These are phyloP conservation scores for Drosophila tsacasi DNA, from an alignment of 1,140 invertebrate genomes.

Conservation along the genomic window DNA sequence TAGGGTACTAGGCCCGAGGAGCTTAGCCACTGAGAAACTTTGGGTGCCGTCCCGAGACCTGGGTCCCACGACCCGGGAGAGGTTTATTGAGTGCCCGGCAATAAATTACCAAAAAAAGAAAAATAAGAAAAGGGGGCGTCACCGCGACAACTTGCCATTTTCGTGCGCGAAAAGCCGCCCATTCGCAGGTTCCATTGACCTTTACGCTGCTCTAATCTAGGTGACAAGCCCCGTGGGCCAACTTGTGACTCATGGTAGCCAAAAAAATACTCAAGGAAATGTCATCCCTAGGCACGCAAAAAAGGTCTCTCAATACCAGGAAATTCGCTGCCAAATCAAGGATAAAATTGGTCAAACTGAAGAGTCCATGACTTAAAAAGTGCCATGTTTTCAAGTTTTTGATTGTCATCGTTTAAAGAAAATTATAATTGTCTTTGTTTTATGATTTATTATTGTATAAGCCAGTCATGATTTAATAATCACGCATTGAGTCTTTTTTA, in stretches of 20 bases:
- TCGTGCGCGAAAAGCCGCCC: slow-evolving; percentile 30
- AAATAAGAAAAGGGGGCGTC: slow-evolving; percentile 42
- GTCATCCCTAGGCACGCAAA: slow-evolving; percentile 3
- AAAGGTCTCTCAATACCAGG: background rate
- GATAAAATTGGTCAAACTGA: slow-evolving; percentile 1
- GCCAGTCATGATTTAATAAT: background rate
- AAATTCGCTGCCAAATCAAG: background rate
- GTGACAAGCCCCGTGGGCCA: slow-evolving; percentile 31
- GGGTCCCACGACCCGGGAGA: slow-evolving; percentile 24
- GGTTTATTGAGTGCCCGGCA: slow-evolving; percentile 68
- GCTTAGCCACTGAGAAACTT: slow-evolving; percentile 34
- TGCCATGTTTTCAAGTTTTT: background rate
- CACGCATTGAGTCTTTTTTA: background rate
- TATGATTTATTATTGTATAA: background rate
- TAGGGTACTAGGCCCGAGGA: slow-evolving; percentile 7
- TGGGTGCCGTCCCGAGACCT: slow-evolving; percentile 6
- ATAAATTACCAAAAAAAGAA: slow-evolving; percentile 66
- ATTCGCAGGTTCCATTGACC: slow-evolving; percentile 54
- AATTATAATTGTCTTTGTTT: background rate
- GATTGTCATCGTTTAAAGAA: background rate
- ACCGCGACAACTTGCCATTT: slow-evolving; percentile 51
- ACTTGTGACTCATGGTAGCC: slow-evolving; percentile 18
- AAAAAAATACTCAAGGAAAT: slow-evolving; percentile 6
- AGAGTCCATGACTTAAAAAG: background rate
- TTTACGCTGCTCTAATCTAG: slow-evolving; percentile 27